Base-by-base conservation (phyloP, 2,888 invertebrate species). In the Tridacna crocea region DNA sequence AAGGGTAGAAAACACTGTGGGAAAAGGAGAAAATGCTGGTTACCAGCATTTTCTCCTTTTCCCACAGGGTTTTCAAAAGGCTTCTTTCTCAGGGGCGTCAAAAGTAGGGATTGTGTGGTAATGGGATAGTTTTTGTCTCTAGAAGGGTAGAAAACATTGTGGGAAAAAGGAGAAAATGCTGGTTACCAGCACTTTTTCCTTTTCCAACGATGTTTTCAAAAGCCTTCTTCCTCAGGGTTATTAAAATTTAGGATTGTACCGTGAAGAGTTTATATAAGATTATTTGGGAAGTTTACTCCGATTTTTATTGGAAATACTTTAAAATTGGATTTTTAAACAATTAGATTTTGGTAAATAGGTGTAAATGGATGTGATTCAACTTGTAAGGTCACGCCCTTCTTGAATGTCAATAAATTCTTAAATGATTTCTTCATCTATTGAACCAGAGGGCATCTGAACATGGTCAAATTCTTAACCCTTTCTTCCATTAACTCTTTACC, bases 301-400 rank as follows among this genome's bases (percentile, higher is more conserved):
- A 55, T 17, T n/a, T 51, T 55, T 55, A n/a, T 17, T 19, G 19
- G 55, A 17, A 17, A 17, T 55, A 55, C n/a, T 19, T 55, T 55
- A 55, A 55, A 55, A 36, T 36, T 36, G 36, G 36, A 36, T 36
- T 36, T 36, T 36, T 36, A 36, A 36, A 36, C 36, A 36, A 27
- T 63, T 26, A 63, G 24, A 63, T 63, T 63, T 63, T 63, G 27
- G 63, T 63, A 63, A 63, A 63, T 63, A 27, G 63, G 26, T 63
- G 63, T 63, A 63, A 63, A 63, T 63, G 63, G 63, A 27, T 27
- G 24, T 63, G 15, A 27, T 63, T 26, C 63, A 63, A 63, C 63
- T 15, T 27, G 26, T 27, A 63, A 19, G 63, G 63, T 63, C 63
- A 63, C 63, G 27, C 63, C 63, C 63, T 63, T 63, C 17, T 63